Evolutionary conservation across 1,140 invertebrate species (phyloP), one percentile per base, ranked within the genome.

Genomic region (Venustaconcha ellipsiformis): DNA sequence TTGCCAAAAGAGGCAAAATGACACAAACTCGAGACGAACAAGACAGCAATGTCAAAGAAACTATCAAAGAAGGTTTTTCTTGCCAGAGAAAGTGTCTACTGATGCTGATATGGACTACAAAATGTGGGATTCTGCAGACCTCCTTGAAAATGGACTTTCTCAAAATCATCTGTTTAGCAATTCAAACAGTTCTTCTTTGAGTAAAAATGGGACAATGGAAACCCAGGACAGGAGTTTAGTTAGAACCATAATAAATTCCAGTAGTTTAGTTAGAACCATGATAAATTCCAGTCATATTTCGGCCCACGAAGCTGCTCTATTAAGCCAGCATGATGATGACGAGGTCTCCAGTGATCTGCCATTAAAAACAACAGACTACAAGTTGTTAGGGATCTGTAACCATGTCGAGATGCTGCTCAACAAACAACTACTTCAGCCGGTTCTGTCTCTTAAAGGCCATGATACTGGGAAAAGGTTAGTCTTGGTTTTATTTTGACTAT

Each of bases 361-460:
- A 56, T 26, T 57, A 8, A 57, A 57, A 55, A 69, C 60, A 20
- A 83, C 83, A 57, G 87, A 88, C 62, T 84, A 82, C 71, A 75
- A 78, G 14, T 75, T 89, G 14, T 72, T 89, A 57, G 83, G 85
- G 2, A 80, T 88, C 14, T 87, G 83, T 72, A 86, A 80, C 65
- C 84, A 89, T 62, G 58, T 88, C 11, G 86, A 89, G 73, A 83
- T 81, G 56, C 48, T 87, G 67, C 80, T 88, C 8, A 84, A 86
- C 60, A 78, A 84, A 75, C 78, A 88, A 70, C 72, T 88, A 2
- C 77, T 87, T n/a, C 83, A 85, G 30, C 87, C 87, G 23, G 80
- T 82, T 15, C 68, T 87, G 30, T 78, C 78, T 8, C 73, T 78
- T 14, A 81, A 75, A 30, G 80, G 72, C 37, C 74, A 78, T 59